Evolutionary conservation across 2,888 invertebrate species (phyloP).

Genomic region (Drosophila pseudotalamancana): DNA sequence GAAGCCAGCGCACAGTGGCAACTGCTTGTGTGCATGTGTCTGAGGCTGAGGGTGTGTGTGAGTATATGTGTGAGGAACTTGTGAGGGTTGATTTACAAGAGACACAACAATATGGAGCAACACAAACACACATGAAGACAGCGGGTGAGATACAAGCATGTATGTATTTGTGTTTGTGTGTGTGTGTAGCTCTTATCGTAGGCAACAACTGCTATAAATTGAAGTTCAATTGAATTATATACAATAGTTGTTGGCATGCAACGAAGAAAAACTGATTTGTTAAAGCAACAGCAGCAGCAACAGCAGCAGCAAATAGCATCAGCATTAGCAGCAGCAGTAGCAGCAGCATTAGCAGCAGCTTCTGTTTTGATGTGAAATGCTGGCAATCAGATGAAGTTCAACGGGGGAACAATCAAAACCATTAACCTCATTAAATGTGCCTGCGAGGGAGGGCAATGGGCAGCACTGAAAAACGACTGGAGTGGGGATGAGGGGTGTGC

Average conservation of each 20-base stretch:
- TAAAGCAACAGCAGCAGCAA: slow-evolving; percentile 32
- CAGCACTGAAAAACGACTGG: too few relatives aligned
- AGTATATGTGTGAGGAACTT: slow-evolving; percentile 37
- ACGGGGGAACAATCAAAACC: slow-evolving; percentile 79
- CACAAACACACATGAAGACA: slow-evolving; percentile 18
- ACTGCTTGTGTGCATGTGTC: slow-evolving; percentile 40
- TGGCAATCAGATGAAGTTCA: slow-evolving; percentile 65
- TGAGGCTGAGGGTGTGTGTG: slow-evolving; percentile 39
- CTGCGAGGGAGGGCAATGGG: too few relatives aligned
- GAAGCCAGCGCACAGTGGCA: slow-evolving; percentile 56
- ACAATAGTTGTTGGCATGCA: slow-evolving; percentile 67
- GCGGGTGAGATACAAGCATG: slow-evolving; percentile 7
- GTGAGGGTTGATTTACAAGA: slow-evolving; percentile 46
- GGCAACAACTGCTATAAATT: slow-evolving; percentile 69
- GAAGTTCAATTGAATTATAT: slow-evolving; percentile 81
- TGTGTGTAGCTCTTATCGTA: slow-evolving; percentile 44
- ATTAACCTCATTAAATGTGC: slow-evolving; percentile 79
- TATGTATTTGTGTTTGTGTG: background rate
- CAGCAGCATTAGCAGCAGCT: slow-evolving; percentile 36
- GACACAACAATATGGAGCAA: slow-evolving; percentile 39
- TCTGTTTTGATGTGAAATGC: slow-evolving; percentile 56
- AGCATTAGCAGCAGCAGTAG: slow-evolving; percentile 1
- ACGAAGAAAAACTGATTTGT: slow-evolving; percentile 67
- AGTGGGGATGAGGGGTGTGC: background rate
- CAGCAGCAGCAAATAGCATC: slow-evolving; percentile 27